Conservation (phyloP, 2,888 invertebrate genomes). For the Sarcophaga variegata region DNA sequence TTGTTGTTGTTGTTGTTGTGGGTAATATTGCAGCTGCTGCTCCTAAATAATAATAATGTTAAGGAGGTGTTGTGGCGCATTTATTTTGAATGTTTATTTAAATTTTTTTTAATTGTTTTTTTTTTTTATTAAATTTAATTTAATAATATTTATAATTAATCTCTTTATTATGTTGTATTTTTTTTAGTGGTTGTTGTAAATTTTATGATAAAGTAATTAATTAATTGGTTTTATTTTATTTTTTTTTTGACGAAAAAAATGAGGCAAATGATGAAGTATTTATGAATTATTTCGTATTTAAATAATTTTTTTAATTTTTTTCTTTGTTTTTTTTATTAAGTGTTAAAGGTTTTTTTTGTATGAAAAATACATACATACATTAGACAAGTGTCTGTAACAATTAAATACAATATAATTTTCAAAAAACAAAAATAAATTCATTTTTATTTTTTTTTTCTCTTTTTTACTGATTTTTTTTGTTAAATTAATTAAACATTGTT, state of each 20-base stretch:
- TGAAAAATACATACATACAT: no score
- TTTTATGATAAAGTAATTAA: not conserved
- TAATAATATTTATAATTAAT: not conserved
- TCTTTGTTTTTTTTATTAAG: not conserved
- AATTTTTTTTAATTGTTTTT: not conserved
- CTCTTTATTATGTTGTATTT: not conserved
- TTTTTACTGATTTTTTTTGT: no score
- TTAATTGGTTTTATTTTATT: not conserved
- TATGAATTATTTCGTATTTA: slow-evolving; percentile 35
- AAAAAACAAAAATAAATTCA: no score
- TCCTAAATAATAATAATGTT: slow-evolving; percentile 66
- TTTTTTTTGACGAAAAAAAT: slow-evolving; percentile 9
- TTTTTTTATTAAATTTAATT: not conserved
- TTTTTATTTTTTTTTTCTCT: no score
- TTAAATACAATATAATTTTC: slow-evolving; percentile 10
- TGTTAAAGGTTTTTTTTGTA: not conserved
- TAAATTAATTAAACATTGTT: not conserved
- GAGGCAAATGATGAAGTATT: slow-evolving; percentile 53
- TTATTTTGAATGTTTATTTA: slow-evolving; percentile 21
- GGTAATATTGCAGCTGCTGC: slow-evolving; percentile 63
- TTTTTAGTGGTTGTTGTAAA: not conserved
- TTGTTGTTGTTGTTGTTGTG: slow-evolving; percentile 52
- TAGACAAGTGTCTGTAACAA: slow-evolving; percentile 38
- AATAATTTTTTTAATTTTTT: no score
- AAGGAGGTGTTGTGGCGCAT: not conserved